Evolutionary conservation across 2,113 vertebrate species (phyloP), one percentile per base, ranked within the genome.

Genomic region (Xiphophorus couchianus): DNA sequence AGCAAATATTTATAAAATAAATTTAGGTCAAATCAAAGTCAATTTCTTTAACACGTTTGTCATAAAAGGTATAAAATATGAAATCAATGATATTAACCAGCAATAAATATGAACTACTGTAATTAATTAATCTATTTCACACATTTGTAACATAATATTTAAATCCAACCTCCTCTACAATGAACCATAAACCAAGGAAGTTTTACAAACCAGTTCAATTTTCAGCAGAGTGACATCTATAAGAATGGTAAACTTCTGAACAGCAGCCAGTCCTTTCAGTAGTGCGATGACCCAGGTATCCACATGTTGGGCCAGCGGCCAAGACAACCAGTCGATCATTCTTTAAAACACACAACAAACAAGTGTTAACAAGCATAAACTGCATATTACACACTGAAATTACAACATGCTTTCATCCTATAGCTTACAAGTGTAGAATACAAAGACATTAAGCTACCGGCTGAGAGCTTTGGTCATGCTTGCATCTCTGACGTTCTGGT

Each of bases 301-400:
- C 71, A 99, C 96, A 15, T 98, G 96, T 84, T 98, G 96, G 77
- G 98, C 98, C 89, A 99, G 86, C 27, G 98, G 98, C 98, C 98
- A 99, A 29, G 98, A 99, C 0, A 99, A 92, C 98, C 98, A 99
- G 90, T 98, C 98, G 85, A 99, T 99, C 98, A 99, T 99, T 92
- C 98, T 99, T 78, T 64, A 86, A 3, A 12, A 74, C n/a, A 82
- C 33, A 82, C 17, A 48, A 48, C 44, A 44, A 44, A 44, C 42
- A 44, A 17, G 14, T 44, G 42, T 17, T 44, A 13, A 62, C 30
- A 68, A 3, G 51, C 51, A 25, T n/a, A 19, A 25, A 58, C 25
- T 25, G 25, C 17, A 25, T 25, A 11, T 25, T 2, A 58, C 51
- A 3, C 22, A 25, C 51, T 63, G 27, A 29, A 63, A 69, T 31